phyloP scores from a whole-genome alignment of 2,113 vertebrate genomes.

The Argyrosomus japonicus region DNA sequence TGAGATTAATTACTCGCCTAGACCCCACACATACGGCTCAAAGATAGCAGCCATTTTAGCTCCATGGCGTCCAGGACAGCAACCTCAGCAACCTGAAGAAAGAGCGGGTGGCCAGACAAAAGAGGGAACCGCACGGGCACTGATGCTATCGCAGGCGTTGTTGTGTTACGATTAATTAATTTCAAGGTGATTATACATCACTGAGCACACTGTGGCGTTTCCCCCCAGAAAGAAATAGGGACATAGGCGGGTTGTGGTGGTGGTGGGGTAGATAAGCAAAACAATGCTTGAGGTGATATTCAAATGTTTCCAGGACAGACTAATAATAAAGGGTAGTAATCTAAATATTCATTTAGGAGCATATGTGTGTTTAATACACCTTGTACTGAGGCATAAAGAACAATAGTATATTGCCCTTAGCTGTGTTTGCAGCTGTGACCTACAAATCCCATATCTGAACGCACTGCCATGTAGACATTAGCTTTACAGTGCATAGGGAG shows the following conservation, averaged over 20 bases:
- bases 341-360: constrained; percentile 80
- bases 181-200: constrained; percentile 86
- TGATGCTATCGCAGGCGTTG: constrained; percentile 81
- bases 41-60: constrained; percentile 88
- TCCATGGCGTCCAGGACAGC: constrained; percentile 81
- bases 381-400: constrained; percentile 67
- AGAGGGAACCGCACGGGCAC: constrained; percentile 55
- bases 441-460: constrained; percentile 70
- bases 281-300: constrained; percentile 82
- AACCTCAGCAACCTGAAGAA: constrained; percentile 81
- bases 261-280: constrained; percentile 77
- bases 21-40: constrained; percentile 84
- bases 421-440: constrained; percentile 77
- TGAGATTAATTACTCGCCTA: constrained; percentile 98
- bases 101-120: constrained; percentile 77
- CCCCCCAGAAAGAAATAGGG: constrained; percentile 34
- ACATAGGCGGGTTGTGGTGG: constrained; percentile 54
- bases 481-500: constrained; percentile 40
- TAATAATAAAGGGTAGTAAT: constrained; percentile 73
- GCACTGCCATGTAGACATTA: constrained; percentile 53
- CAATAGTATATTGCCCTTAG: constrained; percentile 66
- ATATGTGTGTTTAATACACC: constrained; percentile 80
- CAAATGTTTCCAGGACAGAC: constrained; percentile 79
- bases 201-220: constrained; percentile 58
- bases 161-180: constrained; percentile 86